Percentiles rank a stretch among this genome's conserved stretches.
phyloP scores from a whole-genome alignment of 2,113 vertebrate genomes.

The Melanostigma gelatinosum region DNA sequence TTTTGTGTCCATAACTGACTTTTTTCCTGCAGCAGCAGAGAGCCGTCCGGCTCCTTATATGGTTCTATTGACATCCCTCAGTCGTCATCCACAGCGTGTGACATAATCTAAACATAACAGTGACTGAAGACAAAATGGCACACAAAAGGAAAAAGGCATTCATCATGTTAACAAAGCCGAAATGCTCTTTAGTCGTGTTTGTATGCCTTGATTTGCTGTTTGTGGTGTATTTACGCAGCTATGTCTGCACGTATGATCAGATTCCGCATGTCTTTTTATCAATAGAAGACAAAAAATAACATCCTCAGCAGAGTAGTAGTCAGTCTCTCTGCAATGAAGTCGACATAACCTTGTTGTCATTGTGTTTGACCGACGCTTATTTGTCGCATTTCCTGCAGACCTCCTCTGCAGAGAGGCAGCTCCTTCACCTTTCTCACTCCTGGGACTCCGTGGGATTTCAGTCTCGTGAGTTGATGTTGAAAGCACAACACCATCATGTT shows the following conservation, averaged over 20 bases:
- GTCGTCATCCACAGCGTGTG: not conserved
- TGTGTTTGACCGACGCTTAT: not conserved
- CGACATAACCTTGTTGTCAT: not conserved
- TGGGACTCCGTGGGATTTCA: constrained; percentile 80
- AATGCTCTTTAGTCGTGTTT: not conserved
- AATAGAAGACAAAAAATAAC: not conserved
- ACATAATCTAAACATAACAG: constrained; percentile 26
- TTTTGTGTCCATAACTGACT: constrained; percentile 29
- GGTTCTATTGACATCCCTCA: not conserved
- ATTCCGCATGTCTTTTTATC: not conserved
- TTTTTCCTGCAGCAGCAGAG: constrained; percentile 17
- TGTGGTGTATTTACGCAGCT: not conserved
- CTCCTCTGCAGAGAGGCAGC: constrained; percentile 75
- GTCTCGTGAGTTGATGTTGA: constrained; percentile 66
- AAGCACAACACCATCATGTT: not conserved
- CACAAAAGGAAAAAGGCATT: not conserved
- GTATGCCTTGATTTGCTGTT: not conserved
- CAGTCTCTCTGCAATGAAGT: not conserved
- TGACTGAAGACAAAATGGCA: not conserved
- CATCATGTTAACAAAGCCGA: not conserved
- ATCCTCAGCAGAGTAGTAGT: not conserved
- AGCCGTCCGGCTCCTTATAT: constrained; percentile 15
- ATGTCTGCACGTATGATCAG: not conserved
- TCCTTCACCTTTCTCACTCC: constrained; percentile 80
- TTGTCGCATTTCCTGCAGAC: constrained; percentile 54